Percentiles rank a stretch among this genome's conserved stretches.
phyloP scores from a whole-genome alignment of 2,797 vertebrate genomes.

The Psittacula derbiana region DNA sequence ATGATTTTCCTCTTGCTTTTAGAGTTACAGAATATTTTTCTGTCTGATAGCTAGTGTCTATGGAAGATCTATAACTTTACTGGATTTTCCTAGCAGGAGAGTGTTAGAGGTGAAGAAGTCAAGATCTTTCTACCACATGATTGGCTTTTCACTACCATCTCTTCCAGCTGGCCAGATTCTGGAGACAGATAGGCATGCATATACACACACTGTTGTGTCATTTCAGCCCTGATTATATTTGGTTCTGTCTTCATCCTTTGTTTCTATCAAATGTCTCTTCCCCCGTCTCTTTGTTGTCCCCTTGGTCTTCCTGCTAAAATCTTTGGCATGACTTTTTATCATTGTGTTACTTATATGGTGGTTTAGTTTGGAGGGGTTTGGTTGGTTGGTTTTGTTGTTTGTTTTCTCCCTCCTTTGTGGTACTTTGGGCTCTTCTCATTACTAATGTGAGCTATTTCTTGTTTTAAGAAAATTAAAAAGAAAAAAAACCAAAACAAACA shows the following conservation, averaged over 20 bases:
- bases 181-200: fast-evolving
- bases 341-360: background rate
- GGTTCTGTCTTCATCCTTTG: background rate
- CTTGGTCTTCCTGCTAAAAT: background rate
- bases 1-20: background rate
- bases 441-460: background rate
- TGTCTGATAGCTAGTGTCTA: background rate
- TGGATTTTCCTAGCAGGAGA: background rate
- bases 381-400: background rate
- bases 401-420: background rate
- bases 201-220: background rate
- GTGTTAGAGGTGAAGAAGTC: background rate
- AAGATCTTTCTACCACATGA: background rate
- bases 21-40: background rate
- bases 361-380: background rate
- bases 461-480: background rate
- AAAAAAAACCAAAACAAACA: fast-evolving
- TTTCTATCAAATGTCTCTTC: background rate
- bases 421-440: background rate
- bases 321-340: background rate
- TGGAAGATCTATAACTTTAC: background rate
- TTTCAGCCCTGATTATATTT: background rate
- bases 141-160: background rate
- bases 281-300: background rate
- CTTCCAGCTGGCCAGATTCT: background rate